A percentile compares a stretch with the other conserved stretches of the same genome.
phyloP scores from a whole-genome alignment of 1,140 invertebrate genomes.

The Philopotamus ludificatus region DNA sequence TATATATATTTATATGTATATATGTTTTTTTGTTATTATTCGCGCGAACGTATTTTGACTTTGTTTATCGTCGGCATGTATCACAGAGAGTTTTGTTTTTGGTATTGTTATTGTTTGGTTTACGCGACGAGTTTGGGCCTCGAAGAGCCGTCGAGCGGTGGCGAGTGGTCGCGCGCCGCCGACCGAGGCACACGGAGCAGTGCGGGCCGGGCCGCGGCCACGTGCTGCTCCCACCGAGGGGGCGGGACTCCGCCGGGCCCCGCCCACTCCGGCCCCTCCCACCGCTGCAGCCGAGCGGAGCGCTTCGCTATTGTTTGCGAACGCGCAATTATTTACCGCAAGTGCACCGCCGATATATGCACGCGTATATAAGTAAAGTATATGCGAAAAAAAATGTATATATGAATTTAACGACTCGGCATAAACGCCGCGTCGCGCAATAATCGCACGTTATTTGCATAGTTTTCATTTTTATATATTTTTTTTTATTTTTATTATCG shows the following conservation, averaged over 20 bases:
- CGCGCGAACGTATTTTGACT: neutral
- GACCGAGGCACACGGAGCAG: neutral
- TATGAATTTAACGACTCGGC: neutral
- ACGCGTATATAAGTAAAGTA: neutral
- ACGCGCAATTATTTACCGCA: neutral
- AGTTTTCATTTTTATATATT: neutral
- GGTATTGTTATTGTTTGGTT: neutral
- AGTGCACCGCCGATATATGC: neutral
- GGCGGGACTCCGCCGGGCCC: neutral
- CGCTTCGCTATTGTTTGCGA: slow-evolving; percentile 8
- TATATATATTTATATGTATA: too few relatives aligned
- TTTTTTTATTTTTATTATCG: neutral
- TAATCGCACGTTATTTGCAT: neutral
- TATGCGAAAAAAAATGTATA: too few relatives aligned
- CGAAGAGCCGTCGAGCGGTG: neutral
- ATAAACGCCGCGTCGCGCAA: neutral
- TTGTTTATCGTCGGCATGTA: neutral
- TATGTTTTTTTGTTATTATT: too few relatives aligned
- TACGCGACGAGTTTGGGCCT: neutral
- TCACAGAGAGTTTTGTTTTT: neutral
- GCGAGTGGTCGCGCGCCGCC: neutral
- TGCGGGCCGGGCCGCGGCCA: neutral
- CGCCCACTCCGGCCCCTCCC: neutral
- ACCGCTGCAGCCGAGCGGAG: neutral
- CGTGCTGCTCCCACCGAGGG: neutral